A percentile compares a stretch with the other conserved stretches of the same genome.
Evolutionary conservation across 2,113 vertebrate species (phyloP).

Genomic region (Apeltes quadracus): DNA sequence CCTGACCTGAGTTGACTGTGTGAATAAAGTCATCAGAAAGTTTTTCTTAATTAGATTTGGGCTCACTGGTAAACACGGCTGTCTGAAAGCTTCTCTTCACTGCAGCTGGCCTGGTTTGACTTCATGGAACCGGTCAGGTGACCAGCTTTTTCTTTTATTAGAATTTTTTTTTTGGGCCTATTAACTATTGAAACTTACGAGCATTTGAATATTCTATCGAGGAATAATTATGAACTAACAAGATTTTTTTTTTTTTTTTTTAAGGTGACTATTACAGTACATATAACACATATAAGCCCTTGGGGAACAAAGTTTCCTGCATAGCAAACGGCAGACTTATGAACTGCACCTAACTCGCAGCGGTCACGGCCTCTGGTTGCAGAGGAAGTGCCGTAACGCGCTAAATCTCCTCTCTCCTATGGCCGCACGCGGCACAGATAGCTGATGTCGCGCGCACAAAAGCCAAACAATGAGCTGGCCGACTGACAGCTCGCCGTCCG

Average conservation of each 20-base stretch:
- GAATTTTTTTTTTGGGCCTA: slow-evolving; percentile 34
- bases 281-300: too few species aligned
- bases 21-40: slow-evolving; percentile 66
- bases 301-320: too few species aligned
- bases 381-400: slow-evolving; percentile 48
- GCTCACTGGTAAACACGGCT: slow-evolving; percentile 39
- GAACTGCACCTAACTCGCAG: slow-evolving; percentile 19
- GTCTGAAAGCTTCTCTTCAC: slow-evolving; percentile 61
- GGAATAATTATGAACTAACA: not conserved
- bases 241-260: not conserved
- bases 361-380: slow-evolving; percentile 23
- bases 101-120: slow-evolving; percentile 64
- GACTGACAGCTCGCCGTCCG: slow-evolving; percentile 54
- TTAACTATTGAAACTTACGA: slow-evolving; percentile 20
- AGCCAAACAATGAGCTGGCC: slow-evolving; percentile 59
- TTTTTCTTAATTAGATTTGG: slow-evolving; percentile 22
- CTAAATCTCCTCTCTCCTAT: slow-evolving; percentile 46
- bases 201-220: slow-evolving; percentile 23
- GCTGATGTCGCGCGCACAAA: slow-evolving; percentile 44
- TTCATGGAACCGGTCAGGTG: slow-evolving; percentile 57
- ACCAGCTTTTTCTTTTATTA: slow-evolving; percentile 49
- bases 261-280: not conserved
- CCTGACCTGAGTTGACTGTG: slow-evolving; percentile 63
- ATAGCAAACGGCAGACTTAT: slow-evolving; percentile 28
- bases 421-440: slow-evolving; percentile 29